A percentile compares a stretch with the other conserved stretches of the same genome.
These are phyloP conservation scores for Subacronicta megacephala DNA, from an alignment of 2,888 invertebrate species.

Conservation along the genomic window DNA sequence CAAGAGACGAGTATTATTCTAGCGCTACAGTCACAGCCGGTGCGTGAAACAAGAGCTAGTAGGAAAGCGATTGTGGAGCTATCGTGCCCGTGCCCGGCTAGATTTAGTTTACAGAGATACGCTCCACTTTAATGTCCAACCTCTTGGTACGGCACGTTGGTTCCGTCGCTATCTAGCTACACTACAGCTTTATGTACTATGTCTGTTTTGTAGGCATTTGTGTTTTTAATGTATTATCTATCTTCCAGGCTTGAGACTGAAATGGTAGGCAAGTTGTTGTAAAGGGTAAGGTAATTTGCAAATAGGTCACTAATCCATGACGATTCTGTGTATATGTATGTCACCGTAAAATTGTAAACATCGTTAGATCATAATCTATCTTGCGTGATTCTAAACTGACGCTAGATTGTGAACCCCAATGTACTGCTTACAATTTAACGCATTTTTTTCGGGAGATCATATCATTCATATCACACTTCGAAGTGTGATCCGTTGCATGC, in stretches of 20 bases:
- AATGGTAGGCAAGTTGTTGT: constrained; percentile 9
- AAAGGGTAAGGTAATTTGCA: too few species aligned
- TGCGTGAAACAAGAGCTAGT: constrained; percentile 80
- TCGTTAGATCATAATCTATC: too few species aligned
- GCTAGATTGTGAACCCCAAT: too few species aligned
- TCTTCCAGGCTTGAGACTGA: constrained; percentile 1
- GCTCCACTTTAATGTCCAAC: constrained; percentile 74
- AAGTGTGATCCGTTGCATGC: too few species aligned
- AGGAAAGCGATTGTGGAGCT: constrained; percentile 73
- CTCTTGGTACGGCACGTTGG: constrained; percentile 68
- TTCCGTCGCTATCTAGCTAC: constrained; percentile 57
- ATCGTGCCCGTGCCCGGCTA: constrained; percentile 68
- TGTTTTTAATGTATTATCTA: constrained; percentile 36
- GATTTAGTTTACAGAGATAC: constrained; percentile 79
- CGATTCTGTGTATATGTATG: too few species aligned
- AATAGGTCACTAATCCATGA: too few species aligned
- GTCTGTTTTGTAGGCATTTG: constrained; percentile 32
- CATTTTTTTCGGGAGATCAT: too few species aligned
- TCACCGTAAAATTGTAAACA: too few species aligned
- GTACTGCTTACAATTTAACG: too few species aligned
- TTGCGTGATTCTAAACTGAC: too few species aligned
- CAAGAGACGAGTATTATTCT: constrained; percentile 63
- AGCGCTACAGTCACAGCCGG: constrained; percentile 72
- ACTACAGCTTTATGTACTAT: constrained; percentile 55
- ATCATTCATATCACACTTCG: too few species aligned